Percentiles rank a stretch among this genome's conserved stretches.
Conservation (phyloP, 2,888 invertebrate genomes). For the Melipona beecheii region DNA sequence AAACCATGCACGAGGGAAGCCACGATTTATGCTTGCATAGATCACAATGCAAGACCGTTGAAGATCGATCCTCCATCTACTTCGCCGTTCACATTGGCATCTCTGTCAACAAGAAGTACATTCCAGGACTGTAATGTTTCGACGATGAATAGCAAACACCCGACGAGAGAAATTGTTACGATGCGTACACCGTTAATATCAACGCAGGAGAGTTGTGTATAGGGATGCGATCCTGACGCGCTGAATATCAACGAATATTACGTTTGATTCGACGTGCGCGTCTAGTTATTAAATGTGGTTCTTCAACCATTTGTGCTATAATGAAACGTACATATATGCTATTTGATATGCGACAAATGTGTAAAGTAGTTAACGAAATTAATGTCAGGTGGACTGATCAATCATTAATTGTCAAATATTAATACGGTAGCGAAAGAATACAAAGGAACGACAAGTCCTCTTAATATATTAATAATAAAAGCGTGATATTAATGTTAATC, state of each 20-base stretch:
- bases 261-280: constrained; percentile 77
- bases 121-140: constrained; percentile 68
- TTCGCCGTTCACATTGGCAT: constrained; percentile 59
- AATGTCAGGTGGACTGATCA: constrained; percentile 21
- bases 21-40: constrained; percentile 91
- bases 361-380: constrained; percentile 28
- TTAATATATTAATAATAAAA: constrained; percentile 17
- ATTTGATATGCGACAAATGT: constrained; percentile 24
- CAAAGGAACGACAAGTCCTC: constrained; percentile 38
- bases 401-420: constrained; percentile 15
- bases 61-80: constrained; percentile 73
- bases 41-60: constrained; percentile 87
- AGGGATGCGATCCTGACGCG: constrained; percentile 83
- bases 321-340: constrained; percentile 18
- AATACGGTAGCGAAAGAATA: constrained; percentile 16
- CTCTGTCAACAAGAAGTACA: constrained; percentile 65
- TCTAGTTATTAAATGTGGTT: constrained; percentile 36
- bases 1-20: constrained; percentile 87
- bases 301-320: constrained; percentile 26
- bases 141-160: constrained; percentile 72
- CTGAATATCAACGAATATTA: constrained; percentile 83
- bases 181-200: constrained; percentile 83
- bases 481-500: constrained; percentile 36
- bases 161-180: constrained; percentile 82
- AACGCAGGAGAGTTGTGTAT: constrained; percentile 83